Evolutionary conservation across 2,113 vertebrate genomes (phyloP).

Genomic region (Pristiophorus japonicus): DNA sequence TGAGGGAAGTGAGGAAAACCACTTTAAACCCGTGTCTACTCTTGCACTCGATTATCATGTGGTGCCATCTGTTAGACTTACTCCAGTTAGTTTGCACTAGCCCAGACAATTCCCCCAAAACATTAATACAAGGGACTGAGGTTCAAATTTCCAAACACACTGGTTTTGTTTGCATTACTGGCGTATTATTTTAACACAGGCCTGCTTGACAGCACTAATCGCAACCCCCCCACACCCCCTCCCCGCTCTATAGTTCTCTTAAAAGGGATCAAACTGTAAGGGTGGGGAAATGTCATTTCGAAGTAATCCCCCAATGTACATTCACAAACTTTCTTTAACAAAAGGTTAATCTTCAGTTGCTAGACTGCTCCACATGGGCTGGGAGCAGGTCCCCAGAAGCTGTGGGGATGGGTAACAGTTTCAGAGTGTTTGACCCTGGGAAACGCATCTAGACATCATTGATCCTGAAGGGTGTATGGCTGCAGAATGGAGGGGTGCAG

Average conservation of each 20-base stretch:
- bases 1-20: not conserved
- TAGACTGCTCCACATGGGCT: not conserved
- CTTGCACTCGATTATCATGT: not conserved
- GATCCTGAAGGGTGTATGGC: not conserved
- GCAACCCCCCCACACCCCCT: not conserved
- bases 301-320: not conserved
- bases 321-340: not conserved
- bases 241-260: not conserved
- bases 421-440: not conserved
- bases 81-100: not conserved
- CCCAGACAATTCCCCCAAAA: not conserved
- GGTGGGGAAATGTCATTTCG: not conserved
- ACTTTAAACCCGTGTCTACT: not conserved
- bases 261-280: not conserved
- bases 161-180: not conserved
- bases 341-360: not conserved
- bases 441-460: not conserved
- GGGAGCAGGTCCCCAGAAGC: too few species aligned
- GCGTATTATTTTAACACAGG: not conserved
- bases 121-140: not conserved
- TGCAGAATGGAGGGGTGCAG: not conserved
- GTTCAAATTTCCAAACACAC: not conserved
- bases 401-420: not conserved
- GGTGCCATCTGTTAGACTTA: not conserved
- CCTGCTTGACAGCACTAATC: not conserved